A percentile compares a stretch with the other conserved stretches of the same genome.
Evolutionary conservation across 2,797 vertebrate genomes (phyloP).

Genomic region (Synanceia verrucosa): DNA sequence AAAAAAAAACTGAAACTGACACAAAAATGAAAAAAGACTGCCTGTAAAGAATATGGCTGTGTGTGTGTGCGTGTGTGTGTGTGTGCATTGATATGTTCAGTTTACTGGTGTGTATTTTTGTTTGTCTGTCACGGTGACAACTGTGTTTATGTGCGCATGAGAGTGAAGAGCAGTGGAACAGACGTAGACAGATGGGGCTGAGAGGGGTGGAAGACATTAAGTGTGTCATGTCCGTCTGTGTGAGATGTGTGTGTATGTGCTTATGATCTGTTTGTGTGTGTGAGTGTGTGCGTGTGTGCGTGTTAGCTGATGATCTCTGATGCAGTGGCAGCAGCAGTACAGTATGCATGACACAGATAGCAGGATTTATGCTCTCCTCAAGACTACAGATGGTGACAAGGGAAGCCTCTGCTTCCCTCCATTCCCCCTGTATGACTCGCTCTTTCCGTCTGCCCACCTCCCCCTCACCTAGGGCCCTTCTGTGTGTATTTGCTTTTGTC

Average conservation of each 20-base stretch:
- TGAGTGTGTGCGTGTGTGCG: constrained; percentile 30
- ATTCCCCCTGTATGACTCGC: constrained; percentile 27
- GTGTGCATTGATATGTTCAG: background rate
- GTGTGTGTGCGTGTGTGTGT: background rate
- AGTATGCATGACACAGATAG: constrained; percentile 77
- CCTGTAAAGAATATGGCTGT: background rate
- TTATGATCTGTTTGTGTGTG: background rate
- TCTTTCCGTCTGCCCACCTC: constrained; percentile 17
- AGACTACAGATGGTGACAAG: constrained; percentile 71
- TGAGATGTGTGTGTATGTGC: background rate
- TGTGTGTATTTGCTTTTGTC: constrained; percentile 62
- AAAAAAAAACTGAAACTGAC: background rate
- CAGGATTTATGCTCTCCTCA: constrained; percentile 71
- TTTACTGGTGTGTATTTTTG: constrained; percentile 37
- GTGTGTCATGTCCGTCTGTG: constrained; percentile 65
- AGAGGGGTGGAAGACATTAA: constrained; percentile 73
- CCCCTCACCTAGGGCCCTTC: constrained; percentile 27
- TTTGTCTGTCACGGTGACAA: constrained; percentile 57
- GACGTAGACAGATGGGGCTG: constrained; percentile 70
- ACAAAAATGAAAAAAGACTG: background rate
- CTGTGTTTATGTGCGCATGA: constrained; percentile 52
- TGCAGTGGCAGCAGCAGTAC: constrained; percentile 63
- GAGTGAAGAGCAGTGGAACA: constrained; percentile 54
- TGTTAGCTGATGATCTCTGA: constrained; percentile 66
- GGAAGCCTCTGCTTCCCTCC: constrained; percentile 61